phyloP scores from a whole-genome alignment of 64 coral and sea anemone species.

The Actinia tenebrosa region DNA sequence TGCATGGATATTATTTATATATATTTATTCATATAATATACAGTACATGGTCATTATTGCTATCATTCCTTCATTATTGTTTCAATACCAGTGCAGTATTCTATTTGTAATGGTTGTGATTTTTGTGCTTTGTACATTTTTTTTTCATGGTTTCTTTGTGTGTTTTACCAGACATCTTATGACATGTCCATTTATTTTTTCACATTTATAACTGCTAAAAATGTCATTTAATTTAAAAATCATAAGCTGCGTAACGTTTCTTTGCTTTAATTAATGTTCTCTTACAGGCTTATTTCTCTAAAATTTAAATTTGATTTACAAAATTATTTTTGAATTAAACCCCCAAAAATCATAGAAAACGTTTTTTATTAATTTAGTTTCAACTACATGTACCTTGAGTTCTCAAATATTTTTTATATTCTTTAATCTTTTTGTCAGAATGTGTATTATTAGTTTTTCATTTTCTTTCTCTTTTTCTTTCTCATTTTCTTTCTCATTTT shows the following conservation, averaged over 20 bases:
- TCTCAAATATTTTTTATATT: neutral
- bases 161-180: conserved; percentile 8
- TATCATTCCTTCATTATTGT: neutral
- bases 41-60: neutral
- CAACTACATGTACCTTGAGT: neutral
- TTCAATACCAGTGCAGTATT: neutral
- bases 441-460: too few relatives aligned
- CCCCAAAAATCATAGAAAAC: too few relatives aligned
- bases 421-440: too few relatives aligned
- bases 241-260: neutral
- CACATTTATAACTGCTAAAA: neutral
- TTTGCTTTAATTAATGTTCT: neutral
- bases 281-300: neutral
- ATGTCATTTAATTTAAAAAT: neutral
- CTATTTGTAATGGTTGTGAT: neutral
- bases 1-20: neutral
- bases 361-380: neutral
- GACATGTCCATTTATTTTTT: neutral
- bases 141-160: neutral
- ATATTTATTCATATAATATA: too few relatives aligned
- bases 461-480: too few relatives aligned
- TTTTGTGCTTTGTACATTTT: neutral
- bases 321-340: too few relatives aligned
- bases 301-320: neutral
- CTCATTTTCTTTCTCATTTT: neutral